Base-by-base conservation (phyloP, 1,140 invertebrate species). In the Megathymus violae region DNA sequence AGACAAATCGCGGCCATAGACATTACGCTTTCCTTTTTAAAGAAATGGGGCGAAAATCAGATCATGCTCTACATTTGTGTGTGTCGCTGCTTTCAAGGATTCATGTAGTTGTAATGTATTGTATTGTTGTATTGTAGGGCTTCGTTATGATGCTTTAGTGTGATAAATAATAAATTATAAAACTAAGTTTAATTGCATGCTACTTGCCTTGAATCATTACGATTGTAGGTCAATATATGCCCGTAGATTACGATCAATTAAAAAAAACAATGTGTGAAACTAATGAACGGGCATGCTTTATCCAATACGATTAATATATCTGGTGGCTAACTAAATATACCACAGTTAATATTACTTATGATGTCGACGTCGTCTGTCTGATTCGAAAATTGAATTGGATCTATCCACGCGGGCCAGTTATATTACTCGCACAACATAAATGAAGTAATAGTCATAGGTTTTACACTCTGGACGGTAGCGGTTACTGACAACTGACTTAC, bases 1-100 rank as follows among this genome's bases (percentile, higher is more conserved):
- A 59, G 56, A 59, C 56, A 47, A 44, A 11, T 10, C 54, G 54
- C 54, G 54, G 19, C 43, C 54, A 46, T 59, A 58, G 25, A 59
- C 41, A 46, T 47, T 22, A 31, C 3, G 41, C 41, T 44, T 46
- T 1, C 27, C 38, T 58, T 36, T 17, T 46, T 10, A 16, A 11
- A 36, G 11, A 1, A 2, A 11, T 22, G 41, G 27, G n/a, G 16
- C 15, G 3, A 27, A 19, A 9, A 44, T 31, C 52, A 56, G 14
- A 56, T 40, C 5, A 25, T 25, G n/a, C 16, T 7, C 27, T 4
- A 47, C 25, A 25, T 17, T 5, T 22, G 27, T 46, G 15, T 59
- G 43, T 59, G 36, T 54, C 22, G 52, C 44, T 25, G 11, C 11
- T 7, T 27, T n/a, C n/a, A n/a, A 46, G 13, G 17, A 9, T 19